Evolutionary conservation across 1,140 invertebrate species (phyloP).

Genomic region (Trinorchestia longiramus): DNA sequence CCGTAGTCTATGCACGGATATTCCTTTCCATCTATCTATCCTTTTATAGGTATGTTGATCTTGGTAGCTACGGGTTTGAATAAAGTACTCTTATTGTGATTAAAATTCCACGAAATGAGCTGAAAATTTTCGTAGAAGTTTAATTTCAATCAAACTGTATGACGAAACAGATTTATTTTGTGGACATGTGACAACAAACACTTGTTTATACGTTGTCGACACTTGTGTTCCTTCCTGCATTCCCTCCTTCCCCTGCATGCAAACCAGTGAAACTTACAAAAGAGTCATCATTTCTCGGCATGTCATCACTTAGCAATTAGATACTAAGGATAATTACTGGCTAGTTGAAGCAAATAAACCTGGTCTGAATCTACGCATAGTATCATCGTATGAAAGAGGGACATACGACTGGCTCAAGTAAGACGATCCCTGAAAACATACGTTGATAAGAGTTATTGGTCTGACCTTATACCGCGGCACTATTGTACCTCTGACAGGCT

Average conservation of each 20-base stretch:
- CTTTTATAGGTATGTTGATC: too few species aligned
- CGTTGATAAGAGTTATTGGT: constrained; percentile 3
- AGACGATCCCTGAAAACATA: not conserved
- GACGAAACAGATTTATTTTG: not conserved
- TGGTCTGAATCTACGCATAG: not conserved
- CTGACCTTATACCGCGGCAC: not conserved
- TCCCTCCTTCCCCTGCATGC: not conserved
- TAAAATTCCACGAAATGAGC: not conserved
- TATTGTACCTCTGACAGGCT: constrained; percentile 27
- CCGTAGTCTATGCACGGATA: too few species aligned
- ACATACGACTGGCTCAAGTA: not conserved
- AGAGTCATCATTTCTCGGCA: constrained; percentile 4
- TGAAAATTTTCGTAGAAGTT: not conserved
- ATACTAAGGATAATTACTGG: not conserved
- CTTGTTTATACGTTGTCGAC: not conserved
- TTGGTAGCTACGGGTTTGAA: too few species aligned
- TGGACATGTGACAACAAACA: not conserved
- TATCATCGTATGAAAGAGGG: not conserved
- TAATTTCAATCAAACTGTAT: not conserved
- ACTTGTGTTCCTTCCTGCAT: not conserved
- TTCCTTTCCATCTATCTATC: too few species aligned
- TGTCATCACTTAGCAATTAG: constrained; percentile 11
- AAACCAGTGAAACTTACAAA: not conserved
- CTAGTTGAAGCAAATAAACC: not conserved
- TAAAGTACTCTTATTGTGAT: too few species aligned